phyloP scores from a whole-genome alignment of 2,888 invertebrate genomes.

The Scotopteryx bipunctaria region DNA sequence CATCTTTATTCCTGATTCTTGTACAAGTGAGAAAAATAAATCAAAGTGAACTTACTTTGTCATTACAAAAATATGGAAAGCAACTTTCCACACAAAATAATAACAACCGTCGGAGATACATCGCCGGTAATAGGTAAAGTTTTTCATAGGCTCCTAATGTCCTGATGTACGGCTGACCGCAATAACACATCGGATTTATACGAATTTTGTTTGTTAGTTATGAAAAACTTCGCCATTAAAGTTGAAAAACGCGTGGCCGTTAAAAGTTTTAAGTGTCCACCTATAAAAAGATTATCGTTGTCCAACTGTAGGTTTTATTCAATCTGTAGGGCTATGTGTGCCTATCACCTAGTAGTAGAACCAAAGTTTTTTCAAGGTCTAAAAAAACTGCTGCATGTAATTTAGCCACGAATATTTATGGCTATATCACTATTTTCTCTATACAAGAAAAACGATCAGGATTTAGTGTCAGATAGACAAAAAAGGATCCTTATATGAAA shows the following conservation, averaged over 20 bases:
- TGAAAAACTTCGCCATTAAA: constrained; percentile 31
- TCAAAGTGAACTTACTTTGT: no score
- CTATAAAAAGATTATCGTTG: constrained; percentile 17
- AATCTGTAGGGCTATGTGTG: not conserved
- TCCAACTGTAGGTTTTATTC: constrained; percentile 1
- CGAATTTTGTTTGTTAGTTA: constrained; percentile 36
- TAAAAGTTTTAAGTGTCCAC: constrained; percentile 29
- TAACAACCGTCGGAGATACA: constrained; percentile 1
- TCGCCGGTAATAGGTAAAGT: constrained; percentile 32
- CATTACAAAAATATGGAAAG: not conserved
- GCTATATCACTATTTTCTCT: no score
- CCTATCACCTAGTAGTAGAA: not conserved
- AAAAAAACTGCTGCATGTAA: no score
- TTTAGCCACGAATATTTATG: no score
- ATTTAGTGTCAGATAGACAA: no score
- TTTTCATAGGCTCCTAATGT: constrained; percentile 33
- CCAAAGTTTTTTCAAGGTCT: no score
- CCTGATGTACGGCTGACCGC: constrained; percentile 32
- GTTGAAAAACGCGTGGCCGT: constrained; percentile 29
- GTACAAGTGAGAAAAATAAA: no score
- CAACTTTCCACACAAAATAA: constrained; percentile 1
- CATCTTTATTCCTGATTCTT: no score
- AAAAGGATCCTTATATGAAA: no score
- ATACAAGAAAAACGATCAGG: no score
- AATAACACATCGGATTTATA: constrained; percentile 35